phyloP scores from a whole-genome alignment of 2,113 vertebrate species.

The Apistogramma diplotaenia region DNA sequence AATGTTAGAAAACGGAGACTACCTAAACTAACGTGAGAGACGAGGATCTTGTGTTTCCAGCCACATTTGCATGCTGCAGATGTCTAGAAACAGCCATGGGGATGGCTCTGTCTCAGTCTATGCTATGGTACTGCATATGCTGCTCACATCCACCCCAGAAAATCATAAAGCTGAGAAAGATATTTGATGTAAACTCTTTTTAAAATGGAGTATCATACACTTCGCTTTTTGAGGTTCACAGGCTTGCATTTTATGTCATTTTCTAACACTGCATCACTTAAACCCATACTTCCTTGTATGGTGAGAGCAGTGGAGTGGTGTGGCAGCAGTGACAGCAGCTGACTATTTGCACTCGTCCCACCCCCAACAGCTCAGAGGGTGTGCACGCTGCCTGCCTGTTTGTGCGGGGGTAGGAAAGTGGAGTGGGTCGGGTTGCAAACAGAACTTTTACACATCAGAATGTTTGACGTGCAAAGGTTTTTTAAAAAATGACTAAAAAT shows the following conservation, averaged over 20 bases:
- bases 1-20: neutral
- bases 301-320: neutral
- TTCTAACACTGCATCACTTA: neutral
- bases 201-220: neutral
- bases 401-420: neutral
- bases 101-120: neutral
- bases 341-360: slow-evolving; percentile 37
- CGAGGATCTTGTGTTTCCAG: neutral
- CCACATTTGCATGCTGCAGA: neutral
- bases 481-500: neutral
- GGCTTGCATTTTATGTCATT: neutral
- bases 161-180: neutral
- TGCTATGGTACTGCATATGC: neutral
- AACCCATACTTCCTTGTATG: neutral
- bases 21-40: neutral
- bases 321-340: slow-evolving; percentile 8
- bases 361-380: slow-evolving; percentile 3
- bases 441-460: slow-evolving; percentile 11
- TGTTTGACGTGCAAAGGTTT: neutral
- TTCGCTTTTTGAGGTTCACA: neutral
- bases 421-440: slow-evolving; percentile 56
- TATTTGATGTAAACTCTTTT: neutral
- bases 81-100: neutral
- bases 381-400: neutral
- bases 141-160: neutral